Conservation (phyloP, 2,113 vertebrate species). For the Struthio camelus region DNA sequence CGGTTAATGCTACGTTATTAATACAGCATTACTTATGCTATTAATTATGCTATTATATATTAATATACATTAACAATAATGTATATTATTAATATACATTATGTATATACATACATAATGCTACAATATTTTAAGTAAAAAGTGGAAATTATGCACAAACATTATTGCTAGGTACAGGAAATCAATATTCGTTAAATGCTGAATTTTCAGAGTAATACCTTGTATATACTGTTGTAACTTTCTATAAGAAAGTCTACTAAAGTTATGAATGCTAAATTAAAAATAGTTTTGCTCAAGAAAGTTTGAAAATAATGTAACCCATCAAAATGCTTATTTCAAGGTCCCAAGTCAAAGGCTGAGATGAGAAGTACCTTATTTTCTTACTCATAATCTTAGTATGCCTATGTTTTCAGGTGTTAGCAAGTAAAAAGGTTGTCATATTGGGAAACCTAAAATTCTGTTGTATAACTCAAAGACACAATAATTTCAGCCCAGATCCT, state of each 20-base stretch:
- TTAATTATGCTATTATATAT: too few relatives aligned
- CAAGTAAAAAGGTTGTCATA: not conserved
- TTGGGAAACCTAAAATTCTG: not conserved
- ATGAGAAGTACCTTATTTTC: not conserved
- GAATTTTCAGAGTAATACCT: not conserved
- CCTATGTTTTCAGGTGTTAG: not conserved
- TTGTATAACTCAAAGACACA: not conserved
- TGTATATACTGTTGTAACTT: not conserved
- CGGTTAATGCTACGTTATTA: not conserved
- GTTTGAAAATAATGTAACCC: not conserved
- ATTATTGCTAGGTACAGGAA: not conserved
- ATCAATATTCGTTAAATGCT: not conserved
- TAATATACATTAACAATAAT: too few relatives aligned
- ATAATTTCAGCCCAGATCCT: not conserved
- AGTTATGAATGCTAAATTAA: not conserved
- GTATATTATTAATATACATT: too few relatives aligned
- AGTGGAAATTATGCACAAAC: not conserved
- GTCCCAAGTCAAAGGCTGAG: not conserved
- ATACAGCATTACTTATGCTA: too few relatives aligned
- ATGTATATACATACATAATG: too few relatives aligned
- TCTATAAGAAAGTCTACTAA: not conserved
- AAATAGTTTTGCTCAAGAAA: not conserved
- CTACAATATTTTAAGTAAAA: not conserved
- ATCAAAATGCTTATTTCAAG: not conserved
- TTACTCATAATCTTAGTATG: fast-evolving